Conservation (phyloP, 1,140 invertebrate species). For the Saccostrea cuccullata region DNA sequence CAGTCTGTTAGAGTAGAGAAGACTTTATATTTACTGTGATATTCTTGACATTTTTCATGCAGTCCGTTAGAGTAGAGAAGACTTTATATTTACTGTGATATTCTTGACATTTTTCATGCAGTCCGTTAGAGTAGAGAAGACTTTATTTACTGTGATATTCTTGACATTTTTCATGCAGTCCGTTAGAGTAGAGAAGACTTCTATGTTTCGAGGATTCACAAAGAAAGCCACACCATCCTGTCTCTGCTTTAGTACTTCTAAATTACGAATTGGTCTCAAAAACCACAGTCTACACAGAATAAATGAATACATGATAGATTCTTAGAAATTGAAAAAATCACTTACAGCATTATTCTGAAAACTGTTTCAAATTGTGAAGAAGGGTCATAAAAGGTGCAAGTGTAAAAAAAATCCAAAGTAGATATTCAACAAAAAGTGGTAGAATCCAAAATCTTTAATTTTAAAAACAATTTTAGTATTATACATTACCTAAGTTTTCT, state of each 20-base stretch:
- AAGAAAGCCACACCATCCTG: conserved; percentile 84
- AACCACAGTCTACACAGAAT: conserved; percentile 79
- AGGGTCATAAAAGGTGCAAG: too few relatives aligned
- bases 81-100: conserved; percentile 80
- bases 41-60: conserved; percentile 82
- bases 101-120: conserved; percentile 83
- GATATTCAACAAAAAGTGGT: too few relatives aligned
- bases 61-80: conserved; percentile 81
- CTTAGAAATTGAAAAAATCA: not conserved
- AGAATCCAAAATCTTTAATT: not conserved
- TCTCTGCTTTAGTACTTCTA: conserved; percentile 81
- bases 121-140: conserved; percentile 81
- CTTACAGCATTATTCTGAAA: too few relatives aligned
- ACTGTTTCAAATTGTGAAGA: too few relatives aligned
- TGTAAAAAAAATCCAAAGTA: too few relatives aligned
- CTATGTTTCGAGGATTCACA: conserved; percentile 80
- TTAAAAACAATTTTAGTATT: not conserved
- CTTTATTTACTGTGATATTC: conserved; percentile 80
- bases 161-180: conserved; percentile 82
- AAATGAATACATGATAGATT: not conserved
- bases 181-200: conserved; percentile 81
- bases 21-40: conserved; percentile 80
- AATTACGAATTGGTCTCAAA: conserved; percentile 82
- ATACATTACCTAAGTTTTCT: conserved; percentile 76
- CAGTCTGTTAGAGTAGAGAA: conserved; percentile 81